These are phyloP conservation scores for Coenobita brevimanus DNA, from an alignment of 1,140 invertebrate species.

Conservation along the genomic window DNA sequence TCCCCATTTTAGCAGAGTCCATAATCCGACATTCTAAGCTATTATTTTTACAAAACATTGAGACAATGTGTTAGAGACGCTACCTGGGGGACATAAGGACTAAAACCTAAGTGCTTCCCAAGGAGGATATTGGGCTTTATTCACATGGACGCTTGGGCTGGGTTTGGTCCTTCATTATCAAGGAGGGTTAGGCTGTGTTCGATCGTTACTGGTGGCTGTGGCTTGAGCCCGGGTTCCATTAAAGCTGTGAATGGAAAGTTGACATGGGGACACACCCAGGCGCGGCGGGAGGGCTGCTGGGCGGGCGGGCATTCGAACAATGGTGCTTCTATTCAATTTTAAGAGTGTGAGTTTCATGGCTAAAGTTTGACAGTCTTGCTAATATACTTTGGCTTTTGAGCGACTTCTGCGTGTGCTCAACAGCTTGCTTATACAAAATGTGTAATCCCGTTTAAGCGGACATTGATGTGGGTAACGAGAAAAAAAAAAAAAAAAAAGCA, in stretches of 20 bases:
- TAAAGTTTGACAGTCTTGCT: constrained; percentile 34
- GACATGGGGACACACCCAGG: constrained; percentile 64
- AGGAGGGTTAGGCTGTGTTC: constrained; percentile 41
- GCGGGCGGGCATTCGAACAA: constrained; percentile 57
- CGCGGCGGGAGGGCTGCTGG: constrained; percentile 51
- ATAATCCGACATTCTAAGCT: constrained; percentile 63
- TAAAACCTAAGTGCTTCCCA: too few species aligned
- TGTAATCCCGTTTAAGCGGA: too few species aligned
- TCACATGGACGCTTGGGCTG: constrained; percentile 5
- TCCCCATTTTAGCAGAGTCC: constrained; percentile 51
- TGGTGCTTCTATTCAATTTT: constrained; percentile 62
- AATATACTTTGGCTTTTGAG: constrained; percentile 35
- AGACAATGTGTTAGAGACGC: constrained; percentile 54
- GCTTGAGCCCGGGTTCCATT: constrained; percentile 64
- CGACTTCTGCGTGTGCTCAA: not conserved
- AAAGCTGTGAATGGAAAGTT: constrained; percentile 67
- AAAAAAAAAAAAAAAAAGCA: too few species aligned
- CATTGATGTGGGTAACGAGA: too few species aligned
- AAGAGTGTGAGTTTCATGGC: constrained; percentile 55
- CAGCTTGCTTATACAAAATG: too few species aligned
- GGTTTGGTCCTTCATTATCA: not conserved
- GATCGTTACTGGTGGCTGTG: constrained; percentile 50
- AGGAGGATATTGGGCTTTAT: not conserved
- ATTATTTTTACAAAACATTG: constrained; percentile 68
- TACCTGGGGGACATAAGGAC: constrained; percentile 26